phyloP scores from a whole-genome alignment of 2,113 vertebrate species.

The Indicator maculatus region DNA sequence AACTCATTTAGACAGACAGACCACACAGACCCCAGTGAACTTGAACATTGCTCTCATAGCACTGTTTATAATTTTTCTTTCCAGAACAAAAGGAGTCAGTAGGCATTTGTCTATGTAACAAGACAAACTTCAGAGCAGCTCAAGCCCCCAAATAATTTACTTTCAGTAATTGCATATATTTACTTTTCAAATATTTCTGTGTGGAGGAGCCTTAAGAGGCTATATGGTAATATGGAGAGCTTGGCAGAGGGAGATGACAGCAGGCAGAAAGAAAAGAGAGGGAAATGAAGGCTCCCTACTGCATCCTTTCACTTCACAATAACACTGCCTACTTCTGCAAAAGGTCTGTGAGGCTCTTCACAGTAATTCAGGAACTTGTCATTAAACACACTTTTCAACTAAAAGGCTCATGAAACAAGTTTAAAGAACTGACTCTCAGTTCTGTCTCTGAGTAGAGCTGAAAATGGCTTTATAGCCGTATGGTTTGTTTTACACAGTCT shows the following conservation, averaged over 20 bases:
- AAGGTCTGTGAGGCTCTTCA: neutral
- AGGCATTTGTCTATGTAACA: neutral
- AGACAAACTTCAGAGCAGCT: neutral
- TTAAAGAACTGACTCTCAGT: neutral
- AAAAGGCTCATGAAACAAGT: neutral
- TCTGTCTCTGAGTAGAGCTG: neutral
- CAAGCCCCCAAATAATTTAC: neutral
- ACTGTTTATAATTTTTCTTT: neutral
- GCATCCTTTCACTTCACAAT: neutral
- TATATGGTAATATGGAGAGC: neutral
- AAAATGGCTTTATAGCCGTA: constrained; percentile 13
- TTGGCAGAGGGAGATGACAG: neutral
- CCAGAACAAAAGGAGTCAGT: neutral
- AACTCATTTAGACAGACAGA: neutral
- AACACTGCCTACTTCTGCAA: neutral
- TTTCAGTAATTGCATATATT: neutral
- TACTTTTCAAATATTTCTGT: neutral
- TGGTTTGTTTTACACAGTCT: neutral
- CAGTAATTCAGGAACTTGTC: neutral
- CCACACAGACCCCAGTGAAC: neutral
- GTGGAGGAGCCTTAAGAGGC: neutral
- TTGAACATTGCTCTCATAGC: neutral
- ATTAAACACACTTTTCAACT: neutral
- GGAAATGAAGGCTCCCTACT: neutral
- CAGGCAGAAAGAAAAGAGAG: neutral